phyloP scores from a whole-genome alignment of 2,888 invertebrate species.

The Sisyra terminalis region DNA sequence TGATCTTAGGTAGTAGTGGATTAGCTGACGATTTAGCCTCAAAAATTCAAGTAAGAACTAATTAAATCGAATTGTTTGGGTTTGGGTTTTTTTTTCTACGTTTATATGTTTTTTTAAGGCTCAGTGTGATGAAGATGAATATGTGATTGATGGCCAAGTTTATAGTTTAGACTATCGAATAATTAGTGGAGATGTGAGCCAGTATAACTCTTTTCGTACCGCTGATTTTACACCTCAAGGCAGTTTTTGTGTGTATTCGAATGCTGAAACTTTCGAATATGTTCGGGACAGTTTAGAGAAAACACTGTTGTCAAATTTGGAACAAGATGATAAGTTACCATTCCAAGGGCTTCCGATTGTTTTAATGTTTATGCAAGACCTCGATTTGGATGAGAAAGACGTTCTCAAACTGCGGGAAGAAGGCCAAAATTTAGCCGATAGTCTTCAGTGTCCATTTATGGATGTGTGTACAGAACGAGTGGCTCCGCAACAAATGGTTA shows the following conservation, averaged over 20 bases:
- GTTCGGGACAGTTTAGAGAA: conserved; percentile 82
- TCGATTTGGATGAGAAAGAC: conserved; percentile 68
- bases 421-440: conserved; percentile 78
- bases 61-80: too few relatives aligned
- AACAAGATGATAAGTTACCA: conserved; percentile 74
- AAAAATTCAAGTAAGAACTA: conserved; percentile 46
- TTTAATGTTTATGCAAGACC: conserved; percentile 77
- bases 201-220: conserved; percentile 65
- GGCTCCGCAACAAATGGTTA: conserved; percentile 44
- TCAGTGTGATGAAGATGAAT: conserved; percentile 78
- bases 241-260: conserved; percentile 79
- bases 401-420: conserved; percentile 72
- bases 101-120: too few relatives aligned
- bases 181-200: conserved; percentile 70
- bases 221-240: conserved; percentile 84
- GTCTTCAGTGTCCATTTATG: conserved; percentile 73
- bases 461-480: conserved; percentile 55
- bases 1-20: conserved; percentile 74
- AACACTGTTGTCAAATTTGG: conserved; percentile 74
- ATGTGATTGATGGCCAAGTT: conserved; percentile 58
- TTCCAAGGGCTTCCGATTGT: conserved; percentile 81
- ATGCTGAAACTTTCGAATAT: conserved; percentile 82
- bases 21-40: conserved; percentile 75
- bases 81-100: conserved; percentile 9
- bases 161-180: conserved; percentile 75